Evolutionary conservation across 1,140 invertebrate species (phyloP).

Genomic region (Lycorma delicatula): DNA sequence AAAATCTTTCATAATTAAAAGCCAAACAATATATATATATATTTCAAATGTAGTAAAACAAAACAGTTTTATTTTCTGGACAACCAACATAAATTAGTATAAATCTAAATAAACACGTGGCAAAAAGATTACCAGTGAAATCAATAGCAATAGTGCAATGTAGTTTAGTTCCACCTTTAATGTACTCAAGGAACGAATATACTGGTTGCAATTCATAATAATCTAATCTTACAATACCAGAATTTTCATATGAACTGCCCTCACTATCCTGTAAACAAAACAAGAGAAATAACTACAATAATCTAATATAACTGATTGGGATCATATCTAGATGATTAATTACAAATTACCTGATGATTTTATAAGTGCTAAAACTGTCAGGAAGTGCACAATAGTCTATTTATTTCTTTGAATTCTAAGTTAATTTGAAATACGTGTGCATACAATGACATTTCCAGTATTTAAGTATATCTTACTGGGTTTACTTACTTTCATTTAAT

Average conservation of each 20-base stretch:
- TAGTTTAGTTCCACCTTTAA: constrained; percentile 44
- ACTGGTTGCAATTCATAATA: constrained; percentile 33
- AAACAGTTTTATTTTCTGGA: background rate
- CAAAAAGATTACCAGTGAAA: constrained; percentile 45
- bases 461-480: no score
- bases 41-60: background rate
- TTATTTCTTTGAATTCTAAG: no score
- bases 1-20: background rate
- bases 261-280: constrained; percentile 17
- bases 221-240: constrained; percentile 31
- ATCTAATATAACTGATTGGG: no score
- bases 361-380: no score
- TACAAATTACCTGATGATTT: no score
- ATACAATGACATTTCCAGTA: no score
- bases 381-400: no score
- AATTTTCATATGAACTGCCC: constrained; percentile 28
- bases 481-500: no score
- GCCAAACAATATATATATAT: background rate
- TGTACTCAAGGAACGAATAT: constrained; percentile 48
- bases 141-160: constrained; percentile 49
- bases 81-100: background rate
- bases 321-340: no score
- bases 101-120: background rate
- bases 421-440: no score
- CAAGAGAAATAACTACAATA: background rate